These are phyloP conservation scores for Laothoe populi DNA, from an alignment of 2,888 invertebrate genomes.

Conservation along the genomic window DNA sequence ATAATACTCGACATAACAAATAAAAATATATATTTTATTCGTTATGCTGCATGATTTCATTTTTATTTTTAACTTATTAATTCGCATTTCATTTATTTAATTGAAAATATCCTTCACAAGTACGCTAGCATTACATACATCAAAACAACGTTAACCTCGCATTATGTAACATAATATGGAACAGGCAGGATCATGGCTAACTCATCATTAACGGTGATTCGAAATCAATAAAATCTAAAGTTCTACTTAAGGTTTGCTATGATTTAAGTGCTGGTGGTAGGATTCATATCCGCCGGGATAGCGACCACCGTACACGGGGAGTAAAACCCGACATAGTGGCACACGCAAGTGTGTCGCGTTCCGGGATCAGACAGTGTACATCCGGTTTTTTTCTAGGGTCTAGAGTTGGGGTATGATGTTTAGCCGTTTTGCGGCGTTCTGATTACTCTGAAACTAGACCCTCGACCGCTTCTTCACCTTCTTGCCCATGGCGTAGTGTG, in stretches of 20 bases:
- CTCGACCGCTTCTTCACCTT: no score
- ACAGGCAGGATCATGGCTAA: neutral
- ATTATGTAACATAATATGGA: neutral
- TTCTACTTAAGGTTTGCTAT: neutral
- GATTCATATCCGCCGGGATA: no score
- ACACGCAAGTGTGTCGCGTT: no score
- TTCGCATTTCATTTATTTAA: neutral
- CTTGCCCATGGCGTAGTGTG: no score
- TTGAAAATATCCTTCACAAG: neutral
- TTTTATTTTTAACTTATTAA: neutral
- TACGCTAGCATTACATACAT: neutral
- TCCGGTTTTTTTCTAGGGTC: no score
- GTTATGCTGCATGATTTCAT: neutral
- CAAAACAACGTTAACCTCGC: neutral
- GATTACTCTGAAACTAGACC: no score
- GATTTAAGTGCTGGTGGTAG: neutral
- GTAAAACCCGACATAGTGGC: no score
- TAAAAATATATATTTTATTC: constrained; percentile 1
- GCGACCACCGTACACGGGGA: no score
- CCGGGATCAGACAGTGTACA: no score
- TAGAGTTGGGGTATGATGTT: no score
- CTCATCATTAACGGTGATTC: no score
- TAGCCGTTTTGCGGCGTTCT: no score
- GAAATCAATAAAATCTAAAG: neutral
- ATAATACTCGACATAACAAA: constrained; percentile 9